phyloP scores from a whole-genome alignment of 2,113 vertebrate species.

The Hydropotes inermis region DNA sequence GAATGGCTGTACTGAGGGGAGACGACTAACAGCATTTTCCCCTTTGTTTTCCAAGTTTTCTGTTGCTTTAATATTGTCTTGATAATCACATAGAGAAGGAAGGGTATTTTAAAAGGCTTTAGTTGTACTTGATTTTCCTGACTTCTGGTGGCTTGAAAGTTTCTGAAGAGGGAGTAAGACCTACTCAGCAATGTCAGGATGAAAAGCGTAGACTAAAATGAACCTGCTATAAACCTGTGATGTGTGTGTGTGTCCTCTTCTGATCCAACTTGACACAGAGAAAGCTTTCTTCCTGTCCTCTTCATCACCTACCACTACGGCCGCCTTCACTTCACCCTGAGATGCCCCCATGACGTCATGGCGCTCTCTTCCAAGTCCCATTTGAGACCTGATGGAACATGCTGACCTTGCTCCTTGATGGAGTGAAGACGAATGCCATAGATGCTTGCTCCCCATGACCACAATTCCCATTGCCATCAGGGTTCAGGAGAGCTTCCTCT shows the following conservation, averaged over 20 bases:
- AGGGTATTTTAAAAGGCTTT: not conserved
- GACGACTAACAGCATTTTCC: not conserved
- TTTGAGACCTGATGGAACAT: fast-evolving
- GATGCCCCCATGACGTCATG: fast-evolving
- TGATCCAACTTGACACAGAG: not conserved
- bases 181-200: too few species aligned
- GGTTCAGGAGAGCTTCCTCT: not conserved
- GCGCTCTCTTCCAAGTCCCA: not conserved
- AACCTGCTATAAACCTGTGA: not conserved
- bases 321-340: fast-evolving
- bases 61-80: not conserved
- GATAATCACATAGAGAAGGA: not conserved
- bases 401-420: not conserved
- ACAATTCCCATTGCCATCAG: not conserved
- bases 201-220: fast-evolving
- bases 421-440: not conserved
- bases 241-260: not conserved
- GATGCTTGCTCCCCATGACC: not conserved
- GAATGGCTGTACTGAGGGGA: not conserved
- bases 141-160: not conserved
- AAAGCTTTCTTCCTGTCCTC: not conserved
- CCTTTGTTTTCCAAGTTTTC: not conserved
- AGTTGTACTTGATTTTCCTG: not conserved
- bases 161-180: not conserved
- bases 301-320: fast-evolving